Base-by-base conservation (phyloP, 2,113 vertebrate species). In the Festucalex cinctus region DNA sequence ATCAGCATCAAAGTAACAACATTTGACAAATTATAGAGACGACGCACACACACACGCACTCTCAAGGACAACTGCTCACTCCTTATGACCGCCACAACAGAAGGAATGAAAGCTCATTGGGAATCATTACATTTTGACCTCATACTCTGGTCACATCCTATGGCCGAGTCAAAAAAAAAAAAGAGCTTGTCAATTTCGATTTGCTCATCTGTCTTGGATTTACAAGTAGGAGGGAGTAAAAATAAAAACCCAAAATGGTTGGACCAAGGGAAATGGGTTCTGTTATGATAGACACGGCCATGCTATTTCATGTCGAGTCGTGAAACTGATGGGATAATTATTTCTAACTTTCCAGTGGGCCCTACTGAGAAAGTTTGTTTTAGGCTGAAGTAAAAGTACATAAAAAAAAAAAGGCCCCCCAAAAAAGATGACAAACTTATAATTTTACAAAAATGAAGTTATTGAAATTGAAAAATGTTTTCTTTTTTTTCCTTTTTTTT, bases 1-100 rank as follows among this genome's bases (percentile, higher is more conserved):
- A 62, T 62, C 60, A 62, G 39, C 39, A 13, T 62, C 60, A 62
- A 62, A 61, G 59, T 22, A 57, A 17, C 57, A 62, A 43, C 22
- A 62, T 24, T 62, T 43, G 54, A 57, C 54, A 41, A 62, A 62
- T 62, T 43, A 43, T 24, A 62, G 13, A 56, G 26, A 28, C 24
- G 26, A 22, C 20, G n/a, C n/a, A n/a, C n/a, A n/a, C 4, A 32
- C 28, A 62, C 60, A 17, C 35, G 6, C 60, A 4, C 60, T 62
- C 39, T 62, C 60, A 62, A 62, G 60, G 60, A 43, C 59, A 41
- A 62, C 5, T 41, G 36, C n/a, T 41, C 17, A 37, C n/a, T 37
- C 36, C 36, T 19, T 22, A 39, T 26, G 22, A 62, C 60, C 37
- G 7, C 54, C 26, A 57, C 54, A 57, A 57, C 54, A 32, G 26